Evolutionary conservation across 2,888 invertebrate species (phyloP), one percentile per base, ranked within the genome.

Genomic region (Drosophila histrio): DNA sequence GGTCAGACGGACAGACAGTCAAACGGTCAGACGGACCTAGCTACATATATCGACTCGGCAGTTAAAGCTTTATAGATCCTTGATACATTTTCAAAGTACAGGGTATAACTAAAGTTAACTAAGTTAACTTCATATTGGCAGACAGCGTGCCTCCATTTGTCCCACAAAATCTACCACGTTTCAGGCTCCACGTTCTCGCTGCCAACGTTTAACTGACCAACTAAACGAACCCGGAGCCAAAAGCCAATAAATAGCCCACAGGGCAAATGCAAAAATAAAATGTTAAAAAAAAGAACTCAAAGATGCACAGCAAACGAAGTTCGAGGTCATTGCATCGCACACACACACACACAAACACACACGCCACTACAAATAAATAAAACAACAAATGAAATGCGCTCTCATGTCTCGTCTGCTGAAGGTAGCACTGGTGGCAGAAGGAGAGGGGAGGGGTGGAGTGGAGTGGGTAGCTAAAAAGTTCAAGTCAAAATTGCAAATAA

Each of bases 251-350:
- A 72, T 77, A 68, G 68, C 64, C 72, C 74, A 67, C 32, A 57
- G 52, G 58, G 57, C 56, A 65, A 77, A 73, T 76, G 60, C 61
- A 59, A 66, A 76, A 63, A 73, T 54, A 56, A 61, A 76, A 70
- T 65, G 49, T 56, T 69, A 60, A 70, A 66, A 58, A 68, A 60
- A 70, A 66, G 50, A 68, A 67, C 75, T 74, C 64, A 68, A 75
- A 77, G 79, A 79, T 78, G 79, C 78, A 78, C 75, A 77, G 78
- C 54, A 67, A 77, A 77, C 74, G 74, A 88, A 88, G 88, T 88
- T 88, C 88, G 88, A 88, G 88, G 88, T 88, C 88, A 88, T 85
- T 88, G 88, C 85, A 88, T 86, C 73, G 66, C 77, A 63, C 65
- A 72, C 49, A 63, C 52, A 44, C 34, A 59, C 32, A 26, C 19